Percentiles rank a stretch among this genome's conserved stretches.
phyloP scores from a whole-genome alignment of 2,888 invertebrate genomes.

The Schizaphis graminum region DNA sequence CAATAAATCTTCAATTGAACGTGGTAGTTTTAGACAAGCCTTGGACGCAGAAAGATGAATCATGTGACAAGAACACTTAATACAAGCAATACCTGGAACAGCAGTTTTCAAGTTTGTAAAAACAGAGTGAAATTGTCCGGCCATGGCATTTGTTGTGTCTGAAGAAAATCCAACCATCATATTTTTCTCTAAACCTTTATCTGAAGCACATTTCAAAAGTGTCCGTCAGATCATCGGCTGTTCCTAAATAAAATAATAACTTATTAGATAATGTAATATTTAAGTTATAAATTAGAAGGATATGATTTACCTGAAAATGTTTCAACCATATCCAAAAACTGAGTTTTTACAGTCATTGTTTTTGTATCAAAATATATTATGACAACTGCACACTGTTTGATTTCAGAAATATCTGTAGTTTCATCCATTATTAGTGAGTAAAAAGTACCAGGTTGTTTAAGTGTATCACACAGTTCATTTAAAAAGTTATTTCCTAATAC shows the following conservation, averaged over 20 bases:
- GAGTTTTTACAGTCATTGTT: slow-evolving; percentile 22
- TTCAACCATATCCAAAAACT: slow-evolving; percentile 33
- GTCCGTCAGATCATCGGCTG: slow-evolving; percentile 11
- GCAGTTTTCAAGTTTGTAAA: slow-evolving; percentile 13
- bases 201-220: slow-evolving; percentile 9
- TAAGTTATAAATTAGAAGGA: not conserved
- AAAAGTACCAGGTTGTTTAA: slow-evolving; percentile 25
- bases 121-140: slow-evolving; percentile 8
- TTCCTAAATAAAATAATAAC: slow-evolving; percentile 22
- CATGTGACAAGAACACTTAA: slow-evolving; percentile 70
- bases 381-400: slow-evolving; percentile 33
- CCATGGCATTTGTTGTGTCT: slow-evolving; percentile 43
- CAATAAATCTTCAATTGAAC: slow-evolving; percentile 30
- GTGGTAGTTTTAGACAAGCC: slow-evolving; percentile 32
- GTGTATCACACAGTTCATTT: slow-evolving; percentile 7
- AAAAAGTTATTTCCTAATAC: slow-evolving; percentile 19
- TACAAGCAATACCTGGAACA: slow-evolving; percentile 29
- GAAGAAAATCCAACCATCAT: slow-evolving; percentile 40
- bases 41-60: slow-evolving; percentile 48
- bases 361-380: slow-evolving; percentile 32
- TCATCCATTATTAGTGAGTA: slow-evolving; percentile 43
- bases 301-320: slow-evolving; percentile 4
- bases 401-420: slow-evolving; percentile 35
- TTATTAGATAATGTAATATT: slow-evolving; percentile 14
- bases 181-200: not conserved